Base-by-base conservation (phyloP, 2,888 invertebrate genomes). In the Opisthograptis luteolata region DNA sequence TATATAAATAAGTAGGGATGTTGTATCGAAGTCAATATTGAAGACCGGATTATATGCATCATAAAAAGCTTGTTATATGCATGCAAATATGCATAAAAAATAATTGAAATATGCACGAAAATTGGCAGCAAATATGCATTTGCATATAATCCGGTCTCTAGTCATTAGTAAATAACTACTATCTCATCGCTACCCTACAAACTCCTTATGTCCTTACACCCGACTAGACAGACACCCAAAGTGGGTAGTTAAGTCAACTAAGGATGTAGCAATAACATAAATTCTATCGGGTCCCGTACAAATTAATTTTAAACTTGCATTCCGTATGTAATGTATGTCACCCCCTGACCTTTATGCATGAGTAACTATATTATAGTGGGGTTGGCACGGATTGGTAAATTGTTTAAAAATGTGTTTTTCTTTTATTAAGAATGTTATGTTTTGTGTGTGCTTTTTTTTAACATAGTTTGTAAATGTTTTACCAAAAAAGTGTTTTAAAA, bases 301-400 rank as follows among this genome's bases (percentile, higher is more conserved):
- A 55, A 58, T 62, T 58, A 60, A 58, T 62, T 62, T 56, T 40
- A 53, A 58, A 60, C 56, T 58, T 54, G 57, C 52, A 56, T 55
- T 52, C 22, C 34, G 43, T 47, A 52, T 45, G 55, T 58, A 52
- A 62, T 60, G 42, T 58, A 50, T 56, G 62, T 58, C 59, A 54
- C 58, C 56, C 34, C 40, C 43, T 60, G 58, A 60, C 62, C 62
- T 52, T 31, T 24, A 4, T 15, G 48, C 34, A 46, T 45, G 10
- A 22, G n/a, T 41, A 12, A 10, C 7, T 47, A 4, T n/a, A n/a
- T n/a, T n/a, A n/a, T 24, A 19, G 48, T 36, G 0, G 4, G 2
- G 3, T 14, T 36, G 19, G 3, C 1, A 17, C 31, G 53, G 37
- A 54, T 60, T 55, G 60, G 55, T 40, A 5, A 49, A 1, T 14